phyloP scores from a whole-genome alignment of 1,140 invertebrate species.

The Caenorhabditis briggsae region DNA sequence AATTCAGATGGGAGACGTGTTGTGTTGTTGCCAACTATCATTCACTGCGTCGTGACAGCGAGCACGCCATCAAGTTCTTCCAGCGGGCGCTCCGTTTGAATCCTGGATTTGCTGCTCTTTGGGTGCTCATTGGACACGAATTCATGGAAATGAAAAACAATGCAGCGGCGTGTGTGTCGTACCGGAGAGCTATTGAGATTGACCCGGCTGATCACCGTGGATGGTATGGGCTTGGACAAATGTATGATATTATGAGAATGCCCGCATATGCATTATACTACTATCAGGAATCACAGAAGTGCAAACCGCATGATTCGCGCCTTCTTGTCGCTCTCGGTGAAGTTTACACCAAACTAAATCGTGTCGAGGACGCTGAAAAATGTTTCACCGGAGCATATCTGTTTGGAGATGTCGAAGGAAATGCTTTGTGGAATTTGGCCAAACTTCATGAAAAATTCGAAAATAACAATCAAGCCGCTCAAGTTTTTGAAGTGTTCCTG shows the following conservation, averaged over 20 bases:
- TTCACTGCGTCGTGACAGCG: constrained; percentile 93
- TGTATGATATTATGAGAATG: constrained; percentile 97
- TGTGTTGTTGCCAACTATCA: constrained; percentile 99
- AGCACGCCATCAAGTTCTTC: constrained; percentile 96
- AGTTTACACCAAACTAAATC: constrained; percentile 93
- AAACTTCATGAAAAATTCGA: constrained; percentile 79
- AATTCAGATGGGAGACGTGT: constrained; percentile 96
- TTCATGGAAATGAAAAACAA: constrained; percentile 99
- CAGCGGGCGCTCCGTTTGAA: constrained; percentile 93
- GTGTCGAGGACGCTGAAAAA: constrained; percentile 91
- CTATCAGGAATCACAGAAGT: constrained; percentile 93
- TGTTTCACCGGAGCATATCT: constrained; percentile 96
- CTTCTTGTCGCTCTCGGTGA: constrained; percentile 96
- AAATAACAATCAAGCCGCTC: not conserved
- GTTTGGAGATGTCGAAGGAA: constrained; percentile 95
- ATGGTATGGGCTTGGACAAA: constrained; percentile 98
- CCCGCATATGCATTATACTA: constrained; percentile 95
- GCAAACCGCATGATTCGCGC: constrained; percentile 93
- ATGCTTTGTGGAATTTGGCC: constrained; percentile 92
- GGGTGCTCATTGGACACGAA: constrained; percentile 98
- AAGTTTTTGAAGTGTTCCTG: constrained; percentile 17
- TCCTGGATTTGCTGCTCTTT: constrained; percentile 92
- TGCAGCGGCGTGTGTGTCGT: constrained; percentile 96
- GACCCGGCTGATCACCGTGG: constrained; percentile 93
- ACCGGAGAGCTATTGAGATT: constrained; percentile 95